Evolutionary conservation across 2,888 invertebrate genomes (phyloP).

Genomic region (Eurytoma californica): DNA sequence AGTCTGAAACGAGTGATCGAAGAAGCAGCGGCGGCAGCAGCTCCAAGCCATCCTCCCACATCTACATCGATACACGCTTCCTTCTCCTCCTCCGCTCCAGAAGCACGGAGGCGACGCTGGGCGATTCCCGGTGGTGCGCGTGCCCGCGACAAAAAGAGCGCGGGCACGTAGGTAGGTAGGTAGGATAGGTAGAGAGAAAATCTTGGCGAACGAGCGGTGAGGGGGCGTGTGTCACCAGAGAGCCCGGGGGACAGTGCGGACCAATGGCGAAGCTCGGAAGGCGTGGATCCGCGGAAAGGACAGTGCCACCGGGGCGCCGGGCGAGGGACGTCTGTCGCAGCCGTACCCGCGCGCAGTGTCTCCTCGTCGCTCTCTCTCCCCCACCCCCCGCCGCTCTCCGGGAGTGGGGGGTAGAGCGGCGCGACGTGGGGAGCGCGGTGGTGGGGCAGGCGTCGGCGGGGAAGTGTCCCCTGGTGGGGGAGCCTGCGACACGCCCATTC

Average conservation of each 20-base stretch:
- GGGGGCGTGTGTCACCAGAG: conserved; percentile 70
- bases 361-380: conserved; percentile 54
- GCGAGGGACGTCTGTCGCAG: conserved; percentile 53
- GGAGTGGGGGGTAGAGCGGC: conserved; percentile 35
- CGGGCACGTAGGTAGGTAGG: neutral
- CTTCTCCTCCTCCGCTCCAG: conserved; percentile 31
- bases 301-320: conserved; percentile 58
- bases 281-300: conserved; percentile 56
- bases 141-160: conserved; percentile 28
- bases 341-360: conserved; percentile 63
- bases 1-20: too few species aligned
- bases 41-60: conserved; percentile 1
- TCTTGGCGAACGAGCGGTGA: conserved; percentile 57
- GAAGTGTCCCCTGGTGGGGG: conserved; percentile 64
- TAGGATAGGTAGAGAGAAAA: conserved; percentile 16
- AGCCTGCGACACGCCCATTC: conserved; percentile 62
- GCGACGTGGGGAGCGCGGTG: conserved; percentile 59
- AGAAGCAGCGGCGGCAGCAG: too few species aligned
- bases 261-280: conserved; percentile 68
- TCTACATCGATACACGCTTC: conserved; percentile 32
- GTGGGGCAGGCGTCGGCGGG: conserved; percentile 65
- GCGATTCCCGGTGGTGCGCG: conserved; percentile 2
- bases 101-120: neutral
- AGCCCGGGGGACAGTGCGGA: conserved; percentile 66
- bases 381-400: conserved; percentile 14